A percentile compares a stretch with the other conserved stretches of the same genome.
Conservation (phyloP, 1,140 invertebrate genomes). For the Drosophila suzukii region DNA sequence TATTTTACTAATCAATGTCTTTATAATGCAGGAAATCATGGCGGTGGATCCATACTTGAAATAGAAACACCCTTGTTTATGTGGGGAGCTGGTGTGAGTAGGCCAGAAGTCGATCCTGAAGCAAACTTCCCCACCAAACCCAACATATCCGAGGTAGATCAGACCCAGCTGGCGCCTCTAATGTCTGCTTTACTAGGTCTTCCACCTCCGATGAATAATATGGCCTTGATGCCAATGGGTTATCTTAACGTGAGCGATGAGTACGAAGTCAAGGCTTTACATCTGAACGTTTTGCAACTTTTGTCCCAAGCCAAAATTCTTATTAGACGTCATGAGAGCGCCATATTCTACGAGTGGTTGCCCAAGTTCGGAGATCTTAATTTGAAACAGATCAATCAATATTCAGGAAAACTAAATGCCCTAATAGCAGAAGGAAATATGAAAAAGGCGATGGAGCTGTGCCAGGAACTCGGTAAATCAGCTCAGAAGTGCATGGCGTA, state of each 20-base stretch:
- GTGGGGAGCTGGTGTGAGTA: conserved; percentile 25
- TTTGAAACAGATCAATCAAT: conserved; percentile 8
- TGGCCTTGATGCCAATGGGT: conserved; percentile 12
- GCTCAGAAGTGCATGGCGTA: conserved; percentile 88
- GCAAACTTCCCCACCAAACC: not conserved
- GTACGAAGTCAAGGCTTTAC: conserved; percentile 86
- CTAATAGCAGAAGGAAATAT: not conserved
- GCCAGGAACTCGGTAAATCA: conserved; percentile 12
- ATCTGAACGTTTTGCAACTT: conserved; percentile 22
- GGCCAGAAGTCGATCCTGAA: not conserved
- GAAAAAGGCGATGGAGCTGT: conserved; percentile 6
- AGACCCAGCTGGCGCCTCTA: conserved; percentile 26
- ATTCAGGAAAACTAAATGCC: not conserved
- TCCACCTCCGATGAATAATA: conserved; percentile 28
- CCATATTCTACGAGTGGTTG: conserved; percentile 48
- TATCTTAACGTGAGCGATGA: conserved; percentile 26
- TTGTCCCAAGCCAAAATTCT: conserved; percentile 11
- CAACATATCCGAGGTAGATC: conserved; percentile 1
- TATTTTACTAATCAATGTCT: not conserved
- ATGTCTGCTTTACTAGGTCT: conserved; percentile 76
- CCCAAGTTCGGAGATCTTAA: conserved; percentile 33
- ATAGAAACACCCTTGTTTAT: conserved; percentile 13
- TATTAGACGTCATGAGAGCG: conserved; percentile 10
- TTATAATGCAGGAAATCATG: conserved; percentile 89
- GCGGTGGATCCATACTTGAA: conserved; percentile 85